Evolutionary conservation across 2,797 vertebrate species (phyloP).

Genomic region (Onychomys arenicola): DNA sequence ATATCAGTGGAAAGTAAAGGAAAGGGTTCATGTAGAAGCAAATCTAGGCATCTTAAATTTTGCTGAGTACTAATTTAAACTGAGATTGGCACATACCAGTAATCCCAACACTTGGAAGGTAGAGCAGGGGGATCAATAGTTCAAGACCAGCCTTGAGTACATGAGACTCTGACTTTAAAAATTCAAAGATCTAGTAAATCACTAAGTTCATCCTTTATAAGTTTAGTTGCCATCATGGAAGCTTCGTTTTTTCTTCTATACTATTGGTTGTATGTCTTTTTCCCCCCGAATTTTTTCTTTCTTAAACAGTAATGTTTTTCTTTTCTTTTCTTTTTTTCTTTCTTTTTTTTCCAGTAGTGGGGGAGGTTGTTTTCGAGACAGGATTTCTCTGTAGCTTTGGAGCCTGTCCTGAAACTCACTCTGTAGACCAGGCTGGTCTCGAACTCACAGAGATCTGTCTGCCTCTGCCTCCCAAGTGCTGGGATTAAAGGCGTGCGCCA

Average conservation of each 20-base stretch:
- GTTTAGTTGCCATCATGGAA: constrained; percentile 52
- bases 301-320: constrained; percentile 50
- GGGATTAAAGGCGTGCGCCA: too few species aligned
- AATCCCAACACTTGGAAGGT: not conserved
- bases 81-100: not conserved
- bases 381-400: too few species aligned
- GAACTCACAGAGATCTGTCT: too few species aligned
- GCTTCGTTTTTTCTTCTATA: constrained; percentile 36
- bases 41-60: constrained; percentile 58
- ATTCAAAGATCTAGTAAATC: not conserved
- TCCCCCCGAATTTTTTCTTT: constrained; percentile 36
- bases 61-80: constrained; percentile 41
- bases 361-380: too few species aligned
- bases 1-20: not conserved
- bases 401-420: too few species aligned
- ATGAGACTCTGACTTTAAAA: not conserved
- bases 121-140: not conserved
- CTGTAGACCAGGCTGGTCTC: too few species aligned
- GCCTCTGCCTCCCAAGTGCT: too few species aligned
- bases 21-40: not conserved
- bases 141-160: not conserved
- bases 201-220: constrained; percentile 53
- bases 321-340: too few species aligned
- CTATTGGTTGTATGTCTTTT: constrained; percentile 31
- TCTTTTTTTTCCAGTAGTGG: too few species aligned